Base-by-base conservation (phyloP, 1,140 invertebrate species). In the Pseudomyrmex cubaensis region DNA sequence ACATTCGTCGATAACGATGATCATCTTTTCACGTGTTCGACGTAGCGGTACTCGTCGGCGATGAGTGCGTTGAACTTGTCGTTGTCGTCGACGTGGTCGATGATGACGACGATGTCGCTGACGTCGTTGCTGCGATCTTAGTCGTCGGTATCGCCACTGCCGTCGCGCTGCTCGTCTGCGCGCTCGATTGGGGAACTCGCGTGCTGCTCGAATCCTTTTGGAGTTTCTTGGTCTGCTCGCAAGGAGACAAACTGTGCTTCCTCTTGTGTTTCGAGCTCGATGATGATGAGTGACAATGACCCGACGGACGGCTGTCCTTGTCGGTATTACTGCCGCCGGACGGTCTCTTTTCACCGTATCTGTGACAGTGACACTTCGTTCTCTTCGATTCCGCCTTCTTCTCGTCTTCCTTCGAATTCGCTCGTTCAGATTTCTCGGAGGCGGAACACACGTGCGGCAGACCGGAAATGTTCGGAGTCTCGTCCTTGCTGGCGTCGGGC, bases 221-320 rank as follows among this genome's bases (percentile, higher is more conserved):
- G 0, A 63, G 0, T 75, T 74, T 89, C 61, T 89, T 89, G 10
- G 35, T 0, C 2, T 72, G 74, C 9, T 87, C 88, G 2, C 76
- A 25, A 2, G 35, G 35, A 35, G 85, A 89, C 0, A 85, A 85
- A 44, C 77, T 89, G 1, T 82, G 78, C 69, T 89, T 89, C 22
- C 88, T 84, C 52, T 89, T 89, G 20, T 92, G 91, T 59, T 88
- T 91, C 2, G 91, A 91, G 54, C 85, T 91, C 50, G 35, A 35
- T 35, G 35, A 35, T 25, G 90, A 90, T 4, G 89, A 89, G 10
- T 90, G 90, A 12, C 84, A 87, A 35, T 84, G 87, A 85, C 80
- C 85, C 4, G 74, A 85, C 4, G 74, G 77, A 2, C 90, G 89
- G 8, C 62, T 35, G 10, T 85, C 82, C 15, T 88, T 89, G 50